phyloP scores from a whole-genome alignment of 2,888 invertebrate genomes.

The Apamea epomidion region DNA sequence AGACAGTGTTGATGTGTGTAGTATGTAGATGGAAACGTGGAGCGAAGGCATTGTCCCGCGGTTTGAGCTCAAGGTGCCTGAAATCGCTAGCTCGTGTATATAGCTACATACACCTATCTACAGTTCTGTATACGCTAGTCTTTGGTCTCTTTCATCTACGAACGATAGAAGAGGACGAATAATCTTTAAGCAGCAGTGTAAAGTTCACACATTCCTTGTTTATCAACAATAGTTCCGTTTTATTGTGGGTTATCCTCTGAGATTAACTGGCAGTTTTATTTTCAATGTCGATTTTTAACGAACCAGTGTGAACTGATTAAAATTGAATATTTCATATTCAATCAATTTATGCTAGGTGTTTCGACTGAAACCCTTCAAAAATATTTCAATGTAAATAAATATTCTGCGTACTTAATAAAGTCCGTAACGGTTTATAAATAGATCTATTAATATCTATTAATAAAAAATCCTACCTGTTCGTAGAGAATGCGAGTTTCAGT shows the following conservation, averaged over 20 bases:
- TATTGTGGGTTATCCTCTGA: neutral
- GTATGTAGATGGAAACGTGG: slow-evolving; percentile 6
- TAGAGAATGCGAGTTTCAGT: neutral
- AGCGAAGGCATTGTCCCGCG: slow-evolving; percentile 10
- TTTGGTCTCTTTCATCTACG: slow-evolving; percentile 13
- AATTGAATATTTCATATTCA: neutral
- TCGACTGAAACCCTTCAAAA: neutral
- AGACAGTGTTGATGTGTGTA: too few species aligned
- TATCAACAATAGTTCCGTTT: neutral
- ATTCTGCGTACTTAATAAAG: neutral
- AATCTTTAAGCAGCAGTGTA: neutral
- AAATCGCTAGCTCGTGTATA: slow-evolving; percentile 3
- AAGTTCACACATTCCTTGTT: neutral
- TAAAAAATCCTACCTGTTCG: neutral
- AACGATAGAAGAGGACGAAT: slow-evolving; percentile 21
- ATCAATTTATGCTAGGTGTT: too few species aligned
- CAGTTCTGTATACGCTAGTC: neutral
- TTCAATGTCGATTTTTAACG: neutral
- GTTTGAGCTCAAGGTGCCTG: slow-evolving; percentile 17
- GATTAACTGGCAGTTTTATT: neutral
- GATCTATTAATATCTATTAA: neutral
- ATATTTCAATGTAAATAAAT: neutral
- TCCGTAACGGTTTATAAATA: too few species aligned
- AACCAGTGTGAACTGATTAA: neutral
- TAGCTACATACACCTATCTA: neutral